Conservation (phyloP, 2,797 vertebrate species). For the Melanotaenia boesemani region DNA sequence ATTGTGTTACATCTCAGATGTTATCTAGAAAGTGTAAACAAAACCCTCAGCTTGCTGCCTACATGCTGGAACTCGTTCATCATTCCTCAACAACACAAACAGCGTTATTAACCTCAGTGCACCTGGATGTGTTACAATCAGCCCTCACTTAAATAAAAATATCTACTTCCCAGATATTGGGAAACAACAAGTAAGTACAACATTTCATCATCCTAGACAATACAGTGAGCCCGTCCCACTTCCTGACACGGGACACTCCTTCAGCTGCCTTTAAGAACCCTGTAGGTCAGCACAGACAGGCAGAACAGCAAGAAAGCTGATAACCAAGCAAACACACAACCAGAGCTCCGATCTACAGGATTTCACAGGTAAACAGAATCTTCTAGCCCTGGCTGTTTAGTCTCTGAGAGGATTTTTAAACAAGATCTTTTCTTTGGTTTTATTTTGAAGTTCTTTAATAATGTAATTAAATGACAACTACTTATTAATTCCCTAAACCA, state of each 20-base stretch:
- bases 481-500: too few species aligned
- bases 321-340: constrained; percentile 9
- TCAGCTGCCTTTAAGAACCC: constrained; percentile 6
- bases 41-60: too few species aligned
- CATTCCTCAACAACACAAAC: too few species aligned
- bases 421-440: too few species aligned
- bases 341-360: constrained; percentile 6
- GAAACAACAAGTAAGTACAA: constrained; percentile 39
- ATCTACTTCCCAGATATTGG: not conserved
- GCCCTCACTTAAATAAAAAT: not conserved
- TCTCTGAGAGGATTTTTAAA: not conserved
- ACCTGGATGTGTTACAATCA: constrained; percentile 4
- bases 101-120: not conserved
- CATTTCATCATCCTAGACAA: constrained; percentile 55
- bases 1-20: too few species aligned
- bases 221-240: constrained; percentile 18
- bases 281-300: not conserved
- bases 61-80: not conserved
- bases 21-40: too few species aligned
- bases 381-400: not conserved
- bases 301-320: constrained; percentile 34
- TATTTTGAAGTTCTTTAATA: too few species aligned
- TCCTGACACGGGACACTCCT: constrained; percentile 46
- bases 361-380: constrained; percentile 53
- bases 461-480: too few species aligned